Conservation (phyloP, 1,140 invertebrate species). For the Mya arenaria region DNA sequence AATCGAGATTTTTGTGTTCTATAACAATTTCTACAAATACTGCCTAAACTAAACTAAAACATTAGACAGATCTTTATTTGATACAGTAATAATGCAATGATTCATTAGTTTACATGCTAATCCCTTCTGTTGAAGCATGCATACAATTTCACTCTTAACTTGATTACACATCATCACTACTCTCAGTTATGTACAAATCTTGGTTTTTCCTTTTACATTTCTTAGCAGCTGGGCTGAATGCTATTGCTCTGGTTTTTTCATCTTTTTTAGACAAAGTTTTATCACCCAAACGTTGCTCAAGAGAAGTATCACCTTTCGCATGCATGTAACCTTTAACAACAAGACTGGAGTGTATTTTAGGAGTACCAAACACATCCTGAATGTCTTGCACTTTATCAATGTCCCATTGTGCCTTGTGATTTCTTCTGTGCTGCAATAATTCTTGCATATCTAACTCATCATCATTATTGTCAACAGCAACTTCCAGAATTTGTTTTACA, state of each 20-base stretch:
- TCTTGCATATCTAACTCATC: constrained; percentile 43
- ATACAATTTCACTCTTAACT: too few relatives aligned
- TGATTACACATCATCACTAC: background rate
- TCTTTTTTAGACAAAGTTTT: constrained; percentile 39
- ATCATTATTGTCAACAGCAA: constrained; percentile 13
- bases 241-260: constrained; percentile 53
- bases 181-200: constrained; percentile 53
- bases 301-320: too few relatives aligned
- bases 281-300: constrained; percentile 39
- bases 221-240: constrained; percentile 62
- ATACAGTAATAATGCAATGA: too few relatives aligned
- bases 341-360: constrained; percentile 54
- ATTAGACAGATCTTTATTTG: too few relatives aligned
- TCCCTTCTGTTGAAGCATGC: too few relatives aligned
- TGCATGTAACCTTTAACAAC: too few relatives aligned
- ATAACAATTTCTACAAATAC: too few relatives aligned
- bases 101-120: too few relatives aligned
- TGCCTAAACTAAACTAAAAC: too few relatives aligned
- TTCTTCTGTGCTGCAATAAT: constrained; percentile 42
- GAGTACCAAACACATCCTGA: too few relatives aligned
- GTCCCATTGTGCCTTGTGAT: background rate
- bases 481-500: constrained; percentile 16
- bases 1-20: too few relatives aligned
- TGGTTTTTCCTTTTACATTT: constrained; percentile 64
- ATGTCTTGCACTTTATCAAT: too few relatives aligned